A percentile compares a stretch with the other conserved stretches of the same genome.
These are phyloP conservation scores for Catostylus mosaicus DNA, from an alignment of 30 jellyfish, hydroid and myxozoan genomes.

Conservation along the genomic window DNA sequence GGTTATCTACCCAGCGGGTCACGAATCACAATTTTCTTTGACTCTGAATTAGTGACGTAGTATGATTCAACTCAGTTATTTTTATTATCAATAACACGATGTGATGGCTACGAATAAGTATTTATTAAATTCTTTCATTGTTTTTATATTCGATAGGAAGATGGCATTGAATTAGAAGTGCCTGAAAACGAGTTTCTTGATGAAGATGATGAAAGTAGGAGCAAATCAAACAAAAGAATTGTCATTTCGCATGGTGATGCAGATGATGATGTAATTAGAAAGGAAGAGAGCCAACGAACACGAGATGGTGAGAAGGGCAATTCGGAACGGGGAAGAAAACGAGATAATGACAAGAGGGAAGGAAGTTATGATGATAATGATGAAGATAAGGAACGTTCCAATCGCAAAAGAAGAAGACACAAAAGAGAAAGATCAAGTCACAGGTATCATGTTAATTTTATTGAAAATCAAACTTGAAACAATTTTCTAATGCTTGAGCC, in stretches of 20 bases:
- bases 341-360: background rate
- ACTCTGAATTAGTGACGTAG: too few relatives aligned
- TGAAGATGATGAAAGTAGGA: conserved; percentile 30
- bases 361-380: background rate
- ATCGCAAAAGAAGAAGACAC: conserved; percentile 20
- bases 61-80: too few relatives aligned
- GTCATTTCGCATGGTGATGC: conserved; percentile 35
- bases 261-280: conserved; percentile 2
- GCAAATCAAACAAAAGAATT: conserved; percentile 25
- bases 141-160: conserved; percentile 41
- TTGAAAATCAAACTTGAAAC: too few relatives aligned
- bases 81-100: too few relatives aligned
- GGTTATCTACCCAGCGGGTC: too few relatives aligned
- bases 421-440: conserved; percentile 39
- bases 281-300: background rate
- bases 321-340: conserved; percentile 5
- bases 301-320: conserved; percentile 28
- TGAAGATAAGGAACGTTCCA: background rate
- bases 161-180: conserved; percentile 76
- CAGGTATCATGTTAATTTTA: too few relatives aligned
- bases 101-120: too few relatives aligned
- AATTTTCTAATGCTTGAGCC: too few relatives aligned
- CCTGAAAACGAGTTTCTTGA: conserved; percentile 68
- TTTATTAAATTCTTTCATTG: too few relatives aligned
- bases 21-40: too few relatives aligned